Percentiles rank a stretch among this genome's conserved stretches.
Evolutionary conservation across 2,113 vertebrate species (phyloP).

Genomic region (Amphiprion ocellaris): DNA sequence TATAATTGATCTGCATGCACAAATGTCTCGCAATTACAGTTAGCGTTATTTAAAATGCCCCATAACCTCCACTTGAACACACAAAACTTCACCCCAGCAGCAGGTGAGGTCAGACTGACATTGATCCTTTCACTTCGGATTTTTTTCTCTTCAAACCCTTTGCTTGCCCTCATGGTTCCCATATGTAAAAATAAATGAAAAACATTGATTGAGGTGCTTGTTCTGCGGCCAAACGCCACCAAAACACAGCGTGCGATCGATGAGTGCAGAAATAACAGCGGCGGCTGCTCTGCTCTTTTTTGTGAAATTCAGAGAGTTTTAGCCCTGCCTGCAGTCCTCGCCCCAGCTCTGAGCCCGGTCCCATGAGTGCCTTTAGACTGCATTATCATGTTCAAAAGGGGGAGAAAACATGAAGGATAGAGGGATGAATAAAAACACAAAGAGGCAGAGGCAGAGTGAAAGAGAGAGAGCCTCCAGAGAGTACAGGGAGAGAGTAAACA

Average conservation of each 20-base stretch:
- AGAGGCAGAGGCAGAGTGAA: constrained; percentile 30
- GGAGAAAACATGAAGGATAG: constrained; percentile 54
- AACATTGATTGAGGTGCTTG: constrained; percentile 60
- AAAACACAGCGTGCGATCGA: constrained; percentile 53
- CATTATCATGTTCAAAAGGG: constrained; percentile 46
- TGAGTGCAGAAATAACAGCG: constrained; percentile 29
- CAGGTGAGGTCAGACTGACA: constrained; percentile 38
- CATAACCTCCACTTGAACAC: background rate
- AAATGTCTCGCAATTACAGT: constrained; percentile 20
- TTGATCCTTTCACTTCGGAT: constrained; percentile 51
- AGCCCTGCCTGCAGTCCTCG: background rate
- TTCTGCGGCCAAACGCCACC: constrained; percentile 50
- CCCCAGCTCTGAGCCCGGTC: constrained; percentile 27
- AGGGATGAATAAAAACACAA: constrained; percentile 49
- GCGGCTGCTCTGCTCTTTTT: constrained; percentile 17
- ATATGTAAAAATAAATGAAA: constrained; percentile 71
- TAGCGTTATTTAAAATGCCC: constrained; percentile 21
- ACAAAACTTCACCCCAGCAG: constrained; percentile 7
- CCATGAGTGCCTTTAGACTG: constrained; percentile 49
- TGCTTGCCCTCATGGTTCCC: constrained; percentile 50
- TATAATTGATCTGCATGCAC: constrained; percentile 5
- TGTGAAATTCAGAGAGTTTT: constrained; percentile 31
- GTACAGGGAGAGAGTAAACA: constrained; percentile 63
- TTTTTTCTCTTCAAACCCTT: constrained; percentile 42
- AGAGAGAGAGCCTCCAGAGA: constrained; percentile 49